Evolutionary conservation across 2,113 vertebrate species (phyloP).

Genomic region (Collichthys lucidus): DNA sequence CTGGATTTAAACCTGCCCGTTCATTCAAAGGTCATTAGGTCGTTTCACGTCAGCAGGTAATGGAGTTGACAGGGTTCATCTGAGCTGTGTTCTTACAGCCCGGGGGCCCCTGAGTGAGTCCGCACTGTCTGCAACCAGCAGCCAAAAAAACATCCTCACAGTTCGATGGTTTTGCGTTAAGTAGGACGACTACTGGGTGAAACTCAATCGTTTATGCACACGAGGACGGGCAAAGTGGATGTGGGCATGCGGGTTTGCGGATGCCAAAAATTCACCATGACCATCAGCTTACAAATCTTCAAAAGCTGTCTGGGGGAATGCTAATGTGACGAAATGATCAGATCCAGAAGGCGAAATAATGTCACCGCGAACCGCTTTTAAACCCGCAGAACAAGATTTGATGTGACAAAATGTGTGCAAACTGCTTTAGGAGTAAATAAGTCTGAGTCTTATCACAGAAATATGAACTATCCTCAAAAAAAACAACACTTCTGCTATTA

Average conservation of each 20-base stretch:
- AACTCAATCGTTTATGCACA: conserved; percentile 71
- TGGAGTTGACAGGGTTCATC: conserved; percentile 80
- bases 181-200: conserved; percentile 56
- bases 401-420: conserved; percentile 20
- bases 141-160: conserved; percentile 66
- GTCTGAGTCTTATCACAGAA: conserved; percentile 45
- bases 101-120: conserved; percentile 50
- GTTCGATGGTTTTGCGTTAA: conserved; percentile 57
- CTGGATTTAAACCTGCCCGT: conserved; percentile 62
- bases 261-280: conserved; percentile 38
- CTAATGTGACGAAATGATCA: conserved; percentile 43
- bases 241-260: conserved; percentile 15
- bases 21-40: conserved; percentile 80
- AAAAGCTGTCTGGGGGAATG: conserved; percentile 17
- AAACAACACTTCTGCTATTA: conserved; percentile 59
- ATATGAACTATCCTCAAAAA: conserved; percentile 53
- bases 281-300: conserved; percentile 39
- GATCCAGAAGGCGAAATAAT: conserved; percentile 1
- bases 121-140: conserved; percentile 58
- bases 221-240: conserved; percentile 22
- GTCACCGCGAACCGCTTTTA: not conserved
- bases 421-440: conserved; percentile 39
- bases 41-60: conserved; percentile 78
- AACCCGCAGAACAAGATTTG: conserved; percentile 12
- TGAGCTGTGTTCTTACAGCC: conserved; percentile 70